phyloP scores from a whole-genome alignment of 2,797 vertebrate genomes.

The Dromococcyx pavoninus region DNA sequence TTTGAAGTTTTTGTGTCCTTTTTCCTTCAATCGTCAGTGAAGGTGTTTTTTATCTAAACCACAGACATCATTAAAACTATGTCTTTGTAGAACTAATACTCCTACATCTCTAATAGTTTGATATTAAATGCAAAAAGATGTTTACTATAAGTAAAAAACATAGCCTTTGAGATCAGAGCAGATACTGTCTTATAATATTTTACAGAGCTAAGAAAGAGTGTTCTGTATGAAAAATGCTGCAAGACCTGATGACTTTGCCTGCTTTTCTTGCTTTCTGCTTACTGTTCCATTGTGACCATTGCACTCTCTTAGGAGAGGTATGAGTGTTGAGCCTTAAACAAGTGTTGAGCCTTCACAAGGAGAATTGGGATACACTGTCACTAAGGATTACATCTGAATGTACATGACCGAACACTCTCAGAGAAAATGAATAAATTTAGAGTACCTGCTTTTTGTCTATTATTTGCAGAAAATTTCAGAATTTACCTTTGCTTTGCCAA shows the following conservation, averaged over 20 bases:
- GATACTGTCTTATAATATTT: not conserved
- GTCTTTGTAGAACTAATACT: not conserved
- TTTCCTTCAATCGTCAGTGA: not conserved
- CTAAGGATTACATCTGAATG: not conserved
- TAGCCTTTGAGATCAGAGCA: not conserved
- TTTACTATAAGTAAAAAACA: not conserved
- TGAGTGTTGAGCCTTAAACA: too few relatives aligned
- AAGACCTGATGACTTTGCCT: not conserved
- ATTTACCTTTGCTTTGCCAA: slow-evolving; percentile 6
- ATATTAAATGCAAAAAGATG: not conserved
- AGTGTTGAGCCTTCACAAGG: not conserved
- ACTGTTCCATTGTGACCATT: not conserved
- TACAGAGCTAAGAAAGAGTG: not conserved
- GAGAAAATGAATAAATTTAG: not conserved
- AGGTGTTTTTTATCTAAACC: not conserved
- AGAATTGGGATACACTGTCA: not conserved
- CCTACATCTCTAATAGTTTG: not conserved
- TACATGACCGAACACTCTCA: not conserved
- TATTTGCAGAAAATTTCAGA: not conserved
- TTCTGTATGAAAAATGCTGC: not conserved
- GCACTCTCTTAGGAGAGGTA: not conserved
- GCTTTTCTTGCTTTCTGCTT: not conserved
- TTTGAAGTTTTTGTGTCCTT: not conserved
- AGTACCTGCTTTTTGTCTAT: not conserved
- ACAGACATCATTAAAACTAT: not conserved